Conservation (phyloP, 2,797 vertebrate genomes). For the Typhlichthys eigenmanni region DNA sequence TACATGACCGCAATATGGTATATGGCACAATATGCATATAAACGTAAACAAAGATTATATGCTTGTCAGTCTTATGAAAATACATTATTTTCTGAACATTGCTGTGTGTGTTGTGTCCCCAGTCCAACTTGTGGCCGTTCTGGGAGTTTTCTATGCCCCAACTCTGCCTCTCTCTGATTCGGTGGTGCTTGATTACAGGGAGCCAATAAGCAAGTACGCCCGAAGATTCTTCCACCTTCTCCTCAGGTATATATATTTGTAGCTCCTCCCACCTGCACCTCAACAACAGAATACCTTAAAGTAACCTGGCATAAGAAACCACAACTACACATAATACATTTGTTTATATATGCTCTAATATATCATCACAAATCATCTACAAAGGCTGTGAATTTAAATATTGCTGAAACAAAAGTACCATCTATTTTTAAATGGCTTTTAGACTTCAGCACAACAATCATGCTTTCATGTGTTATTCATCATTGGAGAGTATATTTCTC, state of each 20-base stretch:
- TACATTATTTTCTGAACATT: not conserved
- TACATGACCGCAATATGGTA: too few species aligned
- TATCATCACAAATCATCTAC: too few species aligned
- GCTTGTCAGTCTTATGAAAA: too few species aligned
- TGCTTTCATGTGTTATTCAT: conserved; percentile 67
- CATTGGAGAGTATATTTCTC: conserved; percentile 58
- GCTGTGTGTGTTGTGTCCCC: conserved; percentile 34
- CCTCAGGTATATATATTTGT: conserved; percentile 83
- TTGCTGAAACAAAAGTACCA: too few species aligned
- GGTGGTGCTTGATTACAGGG: conserved; percentile 87
- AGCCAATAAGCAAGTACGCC: conserved; percentile 88
- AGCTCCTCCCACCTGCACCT: conserved; percentile 17
- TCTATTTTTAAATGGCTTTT: conserved; percentile 24
- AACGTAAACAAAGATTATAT: too few species aligned
- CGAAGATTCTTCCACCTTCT: conserved; percentile 97
- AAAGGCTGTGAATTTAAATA: too few species aligned
- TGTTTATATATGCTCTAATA: not conserved
- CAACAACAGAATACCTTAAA: not conserved
- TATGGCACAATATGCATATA: too few species aligned
- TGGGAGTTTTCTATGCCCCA: conserved; percentile 91
- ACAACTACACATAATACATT: not conserved
- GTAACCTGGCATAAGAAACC: too few species aligned
- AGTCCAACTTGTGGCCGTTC: conserved; percentile 91
- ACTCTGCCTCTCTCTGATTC: conserved; percentile 83
- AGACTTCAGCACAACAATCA: conserved; percentile 33